A percentile compares a stretch with the other conserved stretches of the same genome.
phyloP scores from a whole-genome alignment of 2,113 vertebrate species.

The Dipodomys merriami region DNA sequence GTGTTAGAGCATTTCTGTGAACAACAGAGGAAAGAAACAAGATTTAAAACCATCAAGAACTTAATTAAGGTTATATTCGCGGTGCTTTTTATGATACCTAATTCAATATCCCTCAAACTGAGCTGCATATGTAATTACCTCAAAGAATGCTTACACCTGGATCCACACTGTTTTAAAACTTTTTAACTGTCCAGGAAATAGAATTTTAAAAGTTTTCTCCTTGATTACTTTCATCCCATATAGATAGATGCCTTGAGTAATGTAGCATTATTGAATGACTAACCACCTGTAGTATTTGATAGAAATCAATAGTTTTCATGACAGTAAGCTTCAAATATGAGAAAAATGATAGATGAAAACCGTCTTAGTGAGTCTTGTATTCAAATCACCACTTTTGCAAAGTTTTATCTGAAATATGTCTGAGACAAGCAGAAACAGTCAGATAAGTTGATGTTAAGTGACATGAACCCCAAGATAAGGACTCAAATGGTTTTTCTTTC shows the following conservation, averaged over 20 bases:
- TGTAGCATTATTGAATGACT: neutral
- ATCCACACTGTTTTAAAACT: neutral
- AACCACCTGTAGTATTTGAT: neutral
- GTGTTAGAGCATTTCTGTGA: neutral
- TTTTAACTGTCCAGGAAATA: conserved; percentile 29
- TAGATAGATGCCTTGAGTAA: neutral
- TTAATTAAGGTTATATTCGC: neutral
- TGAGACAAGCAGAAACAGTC: too few relatives aligned
- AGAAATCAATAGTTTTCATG: neutral
- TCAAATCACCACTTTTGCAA: neutral
- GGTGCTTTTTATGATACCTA: neutral
- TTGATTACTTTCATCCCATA: neutral
- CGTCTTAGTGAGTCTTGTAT: neutral
- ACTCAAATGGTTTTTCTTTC: too few relatives aligned
- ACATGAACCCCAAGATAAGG: too few relatives aligned
- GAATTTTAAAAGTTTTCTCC: neutral
- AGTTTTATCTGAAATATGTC: neutral
- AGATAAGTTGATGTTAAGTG: too few relatives aligned
- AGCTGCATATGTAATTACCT: neutral
- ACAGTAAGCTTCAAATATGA: neutral
- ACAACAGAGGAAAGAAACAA: neutral
- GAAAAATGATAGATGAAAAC: neutral
- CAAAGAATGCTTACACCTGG: neutral
- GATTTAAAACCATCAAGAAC: neutral
- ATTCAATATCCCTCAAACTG: neutral